Evolutionary conservation across 1,140 invertebrate species (phyloP).

Genomic region (Argopecten irradians): DNA sequence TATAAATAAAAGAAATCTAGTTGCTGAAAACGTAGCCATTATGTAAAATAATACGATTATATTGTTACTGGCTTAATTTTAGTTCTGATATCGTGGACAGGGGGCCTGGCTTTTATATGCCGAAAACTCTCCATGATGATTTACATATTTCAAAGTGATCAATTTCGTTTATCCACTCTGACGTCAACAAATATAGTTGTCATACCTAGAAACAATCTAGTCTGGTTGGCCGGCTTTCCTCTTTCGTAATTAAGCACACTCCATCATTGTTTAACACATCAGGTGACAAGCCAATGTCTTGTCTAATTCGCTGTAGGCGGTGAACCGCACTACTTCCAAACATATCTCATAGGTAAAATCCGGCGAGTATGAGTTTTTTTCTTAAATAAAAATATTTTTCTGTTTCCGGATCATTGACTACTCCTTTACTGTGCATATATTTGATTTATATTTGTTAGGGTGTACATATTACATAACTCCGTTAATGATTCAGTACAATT

Average conservation of each 20-base stretch:
- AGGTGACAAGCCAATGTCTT: not conserved
- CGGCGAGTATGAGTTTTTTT: not conserved
- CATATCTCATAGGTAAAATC: not conserved
- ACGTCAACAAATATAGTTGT: not conserved
- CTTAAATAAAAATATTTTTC: not conserved
- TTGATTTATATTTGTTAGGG: not conserved
- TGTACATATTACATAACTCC: not conserved
- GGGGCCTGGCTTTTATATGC: not conserved
- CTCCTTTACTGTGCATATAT: not conserved
- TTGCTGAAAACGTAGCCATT: not conserved
- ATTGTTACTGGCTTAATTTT: not conserved
- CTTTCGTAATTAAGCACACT: conserved; percentile 9
- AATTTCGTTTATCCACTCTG: not conserved
- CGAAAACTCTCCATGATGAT: not conserved
- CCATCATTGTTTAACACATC: not conserved
- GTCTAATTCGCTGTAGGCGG: not conserved
- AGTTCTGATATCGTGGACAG: not conserved
- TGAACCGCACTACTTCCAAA: not conserved
- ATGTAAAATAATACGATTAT: not conserved
- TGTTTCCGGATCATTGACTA: conserved; percentile 7
- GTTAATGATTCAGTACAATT: not conserved
- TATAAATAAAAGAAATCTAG: not conserved
- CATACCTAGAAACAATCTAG: not conserved
- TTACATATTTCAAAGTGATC: not conserved
- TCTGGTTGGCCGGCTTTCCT: not conserved